Conservation (phyloP, 2,888 invertebrate genomes). For the Tetramorium bicarinatum region DNA sequence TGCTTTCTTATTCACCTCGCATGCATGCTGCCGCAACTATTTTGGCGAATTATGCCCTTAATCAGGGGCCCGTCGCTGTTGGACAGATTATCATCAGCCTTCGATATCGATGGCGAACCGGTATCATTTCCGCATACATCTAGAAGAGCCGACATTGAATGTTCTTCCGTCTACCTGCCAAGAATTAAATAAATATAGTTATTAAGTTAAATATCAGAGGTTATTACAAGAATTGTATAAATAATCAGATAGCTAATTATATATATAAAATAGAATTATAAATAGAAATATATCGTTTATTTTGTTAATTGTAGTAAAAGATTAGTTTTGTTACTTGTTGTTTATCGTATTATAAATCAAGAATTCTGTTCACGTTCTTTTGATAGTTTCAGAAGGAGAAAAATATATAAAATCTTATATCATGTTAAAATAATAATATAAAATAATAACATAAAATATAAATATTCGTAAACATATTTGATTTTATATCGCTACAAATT, state of each 20-base stretch:
- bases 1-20: conserved; percentile 57
- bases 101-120: conserved; percentile 83
- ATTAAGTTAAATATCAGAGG: not conserved
- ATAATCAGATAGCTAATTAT: not conserved
- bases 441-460: not conserved
- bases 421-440: not conserved
- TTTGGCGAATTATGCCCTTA: conserved; percentile 71
- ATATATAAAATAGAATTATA: not conserved
- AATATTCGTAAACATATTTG: not conserved
- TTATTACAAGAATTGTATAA: not conserved
- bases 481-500: not conserved
- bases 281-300: not conserved
- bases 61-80: conserved; percentile 84
- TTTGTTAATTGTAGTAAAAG: not conserved
- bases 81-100: conserved; percentile 83
- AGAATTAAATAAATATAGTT: not conserved
- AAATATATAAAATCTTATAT: not conserved
- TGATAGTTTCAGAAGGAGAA: not conserved
- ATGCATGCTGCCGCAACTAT: conserved; percentile 65
- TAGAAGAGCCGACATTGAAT: conserved; percentile 69
- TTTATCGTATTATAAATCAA: not conserved
- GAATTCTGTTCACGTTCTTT: not conserved
- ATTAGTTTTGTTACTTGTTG: not conserved
- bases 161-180: not conserved
- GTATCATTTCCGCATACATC: conserved; percentile 76